Percentiles rank a stretch among this genome's conserved stretches.
phyloP scores from a whole-genome alignment of 1,140 invertebrate species.

The Andrena cerasifolii region DNA sequence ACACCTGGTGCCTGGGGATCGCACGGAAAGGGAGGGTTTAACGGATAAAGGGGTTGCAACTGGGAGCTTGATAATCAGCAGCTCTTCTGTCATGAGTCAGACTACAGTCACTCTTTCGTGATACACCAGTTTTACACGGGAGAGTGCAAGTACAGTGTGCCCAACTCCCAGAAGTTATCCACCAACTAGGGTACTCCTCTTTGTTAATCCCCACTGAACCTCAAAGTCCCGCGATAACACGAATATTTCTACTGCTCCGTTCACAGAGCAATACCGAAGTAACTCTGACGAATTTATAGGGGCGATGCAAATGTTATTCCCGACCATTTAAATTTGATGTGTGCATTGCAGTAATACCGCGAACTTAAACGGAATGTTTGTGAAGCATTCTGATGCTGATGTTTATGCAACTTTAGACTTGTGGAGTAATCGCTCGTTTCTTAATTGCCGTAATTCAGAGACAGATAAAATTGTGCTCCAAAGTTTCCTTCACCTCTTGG shows the following conservation, averaged over 20 bases:
- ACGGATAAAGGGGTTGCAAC: neutral
- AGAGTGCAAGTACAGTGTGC: neutral
- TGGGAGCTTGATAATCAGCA: slow-evolving; percentile 51
- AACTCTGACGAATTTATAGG: neutral
- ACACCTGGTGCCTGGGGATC: neutral
- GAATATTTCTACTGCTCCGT: slow-evolving; percentile 10
- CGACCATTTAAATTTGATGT: neutral
- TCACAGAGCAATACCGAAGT: slow-evolving; percentile 28
- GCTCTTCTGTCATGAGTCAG: slow-evolving; percentile 22
- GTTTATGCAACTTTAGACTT: no score
- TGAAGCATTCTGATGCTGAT: no score
- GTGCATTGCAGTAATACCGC: no score
- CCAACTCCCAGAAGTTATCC: slow-evolving; percentile 30
- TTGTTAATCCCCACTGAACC: slow-evolving; percentile 26
- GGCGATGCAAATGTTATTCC: slow-evolving; percentile 3
- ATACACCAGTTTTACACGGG: neutral
- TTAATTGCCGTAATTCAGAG: no score
- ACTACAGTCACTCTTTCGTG: slow-evolving; percentile 8
- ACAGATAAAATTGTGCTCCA: no score
- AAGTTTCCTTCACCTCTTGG: no score
- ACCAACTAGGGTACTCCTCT: slow-evolving; percentile 13
- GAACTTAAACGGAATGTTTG: no score
- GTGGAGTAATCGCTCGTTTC: no score
- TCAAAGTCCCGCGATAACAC: slow-evolving; percentile 20
- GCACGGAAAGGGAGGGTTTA: neutral